Percentiles rank a stretch among this genome's conserved stretches.
Conservation (phyloP, 2,113 vertebrate species). For the Menura novaehollandiae region DNA sequence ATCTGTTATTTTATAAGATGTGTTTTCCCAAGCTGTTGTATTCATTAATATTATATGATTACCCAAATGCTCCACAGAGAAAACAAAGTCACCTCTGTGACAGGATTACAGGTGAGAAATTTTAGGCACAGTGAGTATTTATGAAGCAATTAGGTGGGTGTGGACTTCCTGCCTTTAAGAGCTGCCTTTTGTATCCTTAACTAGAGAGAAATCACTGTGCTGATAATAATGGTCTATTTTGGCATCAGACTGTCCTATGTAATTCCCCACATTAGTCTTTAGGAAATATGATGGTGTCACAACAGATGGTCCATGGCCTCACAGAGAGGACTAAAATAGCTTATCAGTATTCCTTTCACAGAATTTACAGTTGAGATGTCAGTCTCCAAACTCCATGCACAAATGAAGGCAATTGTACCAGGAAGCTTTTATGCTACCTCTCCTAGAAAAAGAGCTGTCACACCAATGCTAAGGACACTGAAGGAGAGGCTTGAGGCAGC, state of each 20-base stretch:
- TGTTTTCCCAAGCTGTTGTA: neutral
- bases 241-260: neutral
- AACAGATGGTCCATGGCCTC: neutral
- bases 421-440: neutral
- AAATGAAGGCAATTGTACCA: neutral
- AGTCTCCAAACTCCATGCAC: neutral
- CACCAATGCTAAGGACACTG: neutral
- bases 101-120: neutral
- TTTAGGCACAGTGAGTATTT: neutral
- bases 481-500: neutral
- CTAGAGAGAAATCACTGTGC: neutral
- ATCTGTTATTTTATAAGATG: neutral
- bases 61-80: neutral
- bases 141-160: neutral
- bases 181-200: neutral
- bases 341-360: neutral
- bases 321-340: neutral
- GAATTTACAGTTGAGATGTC: neutral
- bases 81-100: slow-evolving; percentile 24
- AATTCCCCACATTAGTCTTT: neutral
- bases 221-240: neutral
- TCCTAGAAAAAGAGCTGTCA: neutral
- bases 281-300: neutral
- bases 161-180: slow-evolving; percentile 14
- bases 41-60: neutral